A percentile compares a stretch with the other conserved stretches of the same genome.
Conservation (phyloP, 1,140 invertebrate genomes). For the Neodiprion pinetum region DNA sequence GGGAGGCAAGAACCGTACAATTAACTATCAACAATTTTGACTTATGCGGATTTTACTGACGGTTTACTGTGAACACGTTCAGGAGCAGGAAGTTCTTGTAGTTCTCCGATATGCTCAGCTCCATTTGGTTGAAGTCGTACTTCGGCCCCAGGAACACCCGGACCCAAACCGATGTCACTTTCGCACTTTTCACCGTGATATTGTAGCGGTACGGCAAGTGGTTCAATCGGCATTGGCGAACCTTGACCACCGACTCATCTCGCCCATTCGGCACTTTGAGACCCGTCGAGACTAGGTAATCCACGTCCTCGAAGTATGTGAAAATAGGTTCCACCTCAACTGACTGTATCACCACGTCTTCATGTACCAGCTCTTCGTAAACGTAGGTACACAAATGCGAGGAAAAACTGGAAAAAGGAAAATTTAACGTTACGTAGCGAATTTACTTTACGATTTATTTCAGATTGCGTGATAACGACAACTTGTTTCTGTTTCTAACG, state of each 20-base stretch:
- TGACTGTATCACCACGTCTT: conserved; percentile 64
- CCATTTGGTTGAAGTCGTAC: conserved; percentile 61
- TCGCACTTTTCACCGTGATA: conserved; percentile 65
- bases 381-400: conserved; percentile 54
- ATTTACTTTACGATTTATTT: too few relatives aligned
- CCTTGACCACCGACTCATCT: conserved; percentile 50
- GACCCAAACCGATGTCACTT: conserved; percentile 61
- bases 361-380: conserved; percentile 62
- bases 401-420: too few relatives aligned
- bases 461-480: too few relatives aligned
- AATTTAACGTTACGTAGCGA: too few relatives aligned
- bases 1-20: background rate
- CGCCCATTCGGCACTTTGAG: conserved; percentile 36
- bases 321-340: conserved; percentile 62
- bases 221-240: conserved; percentile 68
- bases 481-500: too few relatives aligned
- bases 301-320: conserved; percentile 65
- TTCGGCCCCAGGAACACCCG: conserved; percentile 69
- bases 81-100: conserved; percentile 64
- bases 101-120: conserved; percentile 62
- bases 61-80: conserved; percentile 64
- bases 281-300: conserved; percentile 62
- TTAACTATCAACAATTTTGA: too few relatives aligned
- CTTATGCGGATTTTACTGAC: conserved; percentile 32
- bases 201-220: conserved; percentile 67